A percentile compares a stretch with the other conserved stretches of the same genome.
These are phyloP conservation scores for Lasioglossum malachurum DNA, from an alignment of 2,888 invertebrate species.

Conservation along the genomic window DNA sequence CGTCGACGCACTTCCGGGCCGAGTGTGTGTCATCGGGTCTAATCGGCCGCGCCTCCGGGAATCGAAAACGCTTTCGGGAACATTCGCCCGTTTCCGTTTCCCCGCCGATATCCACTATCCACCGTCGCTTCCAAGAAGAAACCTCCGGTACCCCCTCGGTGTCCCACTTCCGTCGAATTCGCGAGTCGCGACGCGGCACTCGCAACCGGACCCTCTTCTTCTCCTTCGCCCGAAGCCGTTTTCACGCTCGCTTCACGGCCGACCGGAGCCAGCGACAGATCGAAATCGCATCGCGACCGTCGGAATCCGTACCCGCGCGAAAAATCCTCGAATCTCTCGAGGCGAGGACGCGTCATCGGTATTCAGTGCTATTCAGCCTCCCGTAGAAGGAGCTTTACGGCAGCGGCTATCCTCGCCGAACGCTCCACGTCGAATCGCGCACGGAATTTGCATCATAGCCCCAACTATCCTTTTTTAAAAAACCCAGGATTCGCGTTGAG, in stretches of 20 bases:
- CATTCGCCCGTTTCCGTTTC: conserved; percentile 41
- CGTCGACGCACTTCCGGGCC: conserved; percentile 42
- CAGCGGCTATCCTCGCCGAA: conserved; percentile 13
- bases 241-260: neutral
- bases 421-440: conserved; percentile 4
- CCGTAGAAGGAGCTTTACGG: conserved; percentile 49
- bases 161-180: neutral
- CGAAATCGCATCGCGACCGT: conserved; percentile 9
- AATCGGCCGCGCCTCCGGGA: conserved; percentile 55
- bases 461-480: neutral
- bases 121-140: conserved; percentile 11
- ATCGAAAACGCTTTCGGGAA: conserved; percentile 53
- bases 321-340: conserved; percentile 34
- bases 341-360: conserved; percentile 45
- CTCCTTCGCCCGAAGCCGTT: neutral
- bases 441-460: neutral
- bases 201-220: neutral
- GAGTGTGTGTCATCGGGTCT: conserved; percentile 55
- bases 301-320: neutral
- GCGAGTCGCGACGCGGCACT: neutral
- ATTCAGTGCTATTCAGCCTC: conserved; percentile 34
- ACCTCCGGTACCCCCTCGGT: neutral
- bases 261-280: neutral
- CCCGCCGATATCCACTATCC: conserved; percentile 6
- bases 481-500: neutral